Conservation (phyloP, 2,888 invertebrate genomes). For the Zelleria hepariella region DNA sequence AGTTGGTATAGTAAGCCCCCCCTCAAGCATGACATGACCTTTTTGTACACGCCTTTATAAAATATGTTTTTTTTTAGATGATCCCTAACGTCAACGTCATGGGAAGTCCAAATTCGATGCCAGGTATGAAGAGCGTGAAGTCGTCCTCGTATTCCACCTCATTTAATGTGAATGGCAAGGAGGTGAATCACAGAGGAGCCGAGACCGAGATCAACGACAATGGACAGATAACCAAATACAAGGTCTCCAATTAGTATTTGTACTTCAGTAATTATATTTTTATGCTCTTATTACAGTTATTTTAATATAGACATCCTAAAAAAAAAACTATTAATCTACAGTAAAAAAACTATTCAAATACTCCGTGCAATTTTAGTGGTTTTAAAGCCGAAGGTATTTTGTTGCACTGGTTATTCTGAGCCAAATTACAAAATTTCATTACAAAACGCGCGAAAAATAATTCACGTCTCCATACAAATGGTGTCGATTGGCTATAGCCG, state of each 20-base stretch:
- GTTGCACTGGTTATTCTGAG: too few relatives aligned
- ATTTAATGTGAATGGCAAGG: constrained; percentile 73
- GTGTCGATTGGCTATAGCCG: too few relatives aligned
- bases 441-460: too few relatives aligned
- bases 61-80: constrained; percentile 40
- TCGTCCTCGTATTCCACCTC: constrained; percentile 75
- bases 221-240: constrained; percentile 77
- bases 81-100: constrained; percentile 61
- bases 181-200: constrained; percentile 66
- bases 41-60: background rate
- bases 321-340: too few relatives aligned
- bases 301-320: too few relatives aligned
- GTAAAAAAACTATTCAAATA: too few relatives aligned
- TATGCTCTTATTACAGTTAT: background rate
- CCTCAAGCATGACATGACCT: constrained; percentile 1
- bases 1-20: background rate
- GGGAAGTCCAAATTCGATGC: constrained; percentile 18
- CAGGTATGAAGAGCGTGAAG: constrained; percentile 63
- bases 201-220: constrained; percentile 80
- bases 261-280: background rate
- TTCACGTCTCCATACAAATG: too few relatives aligned
- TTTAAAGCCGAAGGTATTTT: too few relatives aligned
- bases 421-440: too few relatives aligned
- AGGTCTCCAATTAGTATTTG: constrained; percentile 41
- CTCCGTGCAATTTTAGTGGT: too few relatives aligned